Evolutionary conservation across 2,888 invertebrate genomes (phyloP).

Genomic region (Philaethria dido): DNA sequence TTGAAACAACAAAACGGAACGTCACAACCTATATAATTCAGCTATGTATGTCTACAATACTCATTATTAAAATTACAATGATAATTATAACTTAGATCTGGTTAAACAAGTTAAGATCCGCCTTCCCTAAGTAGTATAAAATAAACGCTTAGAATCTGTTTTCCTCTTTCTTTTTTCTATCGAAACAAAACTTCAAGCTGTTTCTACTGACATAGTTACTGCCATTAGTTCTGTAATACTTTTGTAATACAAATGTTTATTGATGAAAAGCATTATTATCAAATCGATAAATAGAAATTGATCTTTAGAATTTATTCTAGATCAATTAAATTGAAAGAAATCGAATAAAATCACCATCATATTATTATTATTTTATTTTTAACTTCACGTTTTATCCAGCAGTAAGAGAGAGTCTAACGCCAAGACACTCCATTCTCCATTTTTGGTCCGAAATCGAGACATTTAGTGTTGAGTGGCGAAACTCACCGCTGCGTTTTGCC

Average conservation of each 20-base stretch:
- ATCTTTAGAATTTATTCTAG: no score
- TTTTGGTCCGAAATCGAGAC: no score
- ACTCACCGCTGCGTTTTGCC: no score
- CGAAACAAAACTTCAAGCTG: neutral
- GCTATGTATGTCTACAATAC: neutral
- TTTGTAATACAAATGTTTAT: neutral
- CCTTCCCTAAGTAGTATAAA: neutral
- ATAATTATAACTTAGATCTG: neutral
- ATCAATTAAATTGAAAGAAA: no score
- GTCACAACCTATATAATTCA: neutral
- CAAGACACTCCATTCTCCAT: no score
- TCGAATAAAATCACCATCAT: no score
- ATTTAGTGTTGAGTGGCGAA: no score
- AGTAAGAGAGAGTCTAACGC: no score
- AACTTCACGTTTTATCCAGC: no score
- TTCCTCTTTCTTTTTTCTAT: neutral
- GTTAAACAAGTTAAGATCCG: constrained; percentile 1
- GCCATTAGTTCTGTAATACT: neutral
- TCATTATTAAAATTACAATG: neutral
- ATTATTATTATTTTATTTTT: no score
- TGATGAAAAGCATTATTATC: neutral
- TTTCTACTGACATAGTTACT: neutral
- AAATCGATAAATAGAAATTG: no score
- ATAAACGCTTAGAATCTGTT: neutral
- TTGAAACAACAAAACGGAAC: no score